Conservation (phyloP, 92 coral and sea anemone species). For the Palythoa caribaeorum region DNA sequence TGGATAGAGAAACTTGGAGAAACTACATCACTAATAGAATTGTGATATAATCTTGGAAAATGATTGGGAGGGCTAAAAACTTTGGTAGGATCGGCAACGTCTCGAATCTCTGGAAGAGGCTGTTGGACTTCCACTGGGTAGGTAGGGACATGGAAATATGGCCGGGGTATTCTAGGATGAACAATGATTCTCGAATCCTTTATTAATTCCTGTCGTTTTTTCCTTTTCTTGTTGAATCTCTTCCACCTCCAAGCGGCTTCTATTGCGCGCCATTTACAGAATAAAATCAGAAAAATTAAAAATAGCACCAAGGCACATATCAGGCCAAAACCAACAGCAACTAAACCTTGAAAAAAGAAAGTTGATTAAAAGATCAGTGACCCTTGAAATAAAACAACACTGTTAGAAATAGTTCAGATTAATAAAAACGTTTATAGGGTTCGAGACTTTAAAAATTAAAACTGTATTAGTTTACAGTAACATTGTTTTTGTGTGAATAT, state of each 20-base stretch:
- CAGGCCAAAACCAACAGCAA: slow-evolving; percentile 41
- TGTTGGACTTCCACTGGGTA: slow-evolving; percentile 41
- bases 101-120: slow-evolving; percentile 9
- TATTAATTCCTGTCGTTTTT: neutral
- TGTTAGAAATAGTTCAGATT: neutral
- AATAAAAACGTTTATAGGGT: neutral
- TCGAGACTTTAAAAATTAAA: neutral
- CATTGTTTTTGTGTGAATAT: neutral
- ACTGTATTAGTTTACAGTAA: neutral
- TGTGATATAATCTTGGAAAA: slow-evolving; percentile 34
- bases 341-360: slow-evolving; percentile 28
- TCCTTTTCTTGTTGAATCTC: slow-evolving; percentile 20
- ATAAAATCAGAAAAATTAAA: neutral
- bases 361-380: slow-evolving; percentile 4
- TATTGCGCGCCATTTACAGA: slow-evolving; percentile 42
- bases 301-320: slow-evolving; percentile 33
- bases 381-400: neutral
- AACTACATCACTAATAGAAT: slow-evolving; percentile 9
- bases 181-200: slow-evolving; percentile 35
- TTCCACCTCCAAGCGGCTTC: slow-evolving; percentile 44
- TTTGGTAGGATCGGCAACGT: slow-evolving; percentile 32
- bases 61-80: slow-evolving; percentile 29
- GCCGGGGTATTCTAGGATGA: slow-evolving; percentile 37
- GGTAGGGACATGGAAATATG: slow-evolving; percentile 10
- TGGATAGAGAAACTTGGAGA: slow-evolving; percentile 25